Evolutionary conservation across 2,797 vertebrate genomes (phyloP), one percentile per base, ranked within the genome.

Genomic region (Gymnodraco acuticeps): DNA sequence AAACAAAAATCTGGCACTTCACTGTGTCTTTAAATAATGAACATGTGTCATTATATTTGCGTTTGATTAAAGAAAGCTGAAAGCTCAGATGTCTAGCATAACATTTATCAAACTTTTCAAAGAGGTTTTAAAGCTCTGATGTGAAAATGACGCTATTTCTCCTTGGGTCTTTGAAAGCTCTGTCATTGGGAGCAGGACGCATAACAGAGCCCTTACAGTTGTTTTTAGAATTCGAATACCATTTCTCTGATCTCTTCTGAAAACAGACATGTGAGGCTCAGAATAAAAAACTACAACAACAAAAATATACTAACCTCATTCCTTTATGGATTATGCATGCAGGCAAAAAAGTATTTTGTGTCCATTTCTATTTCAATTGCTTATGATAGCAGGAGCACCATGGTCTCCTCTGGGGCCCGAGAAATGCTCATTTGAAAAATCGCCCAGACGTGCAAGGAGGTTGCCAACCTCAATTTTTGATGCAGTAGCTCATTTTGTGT

Each of bases 401-500:
- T 46, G 71, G 75, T 78, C 79, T 91, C 83, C 91, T 93, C 86
- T 85, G 84, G 91, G 91, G 84, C 83, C 76, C 6, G 16, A 82
- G 71, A 82, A 89, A 92, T 87, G 90, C 91, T 94, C 88, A 88
- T 94, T 94, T 93, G 88, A 93, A 93, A 94, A 93, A 94, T 92
- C 64, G 80, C 85, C 87, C 87, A 74, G 89, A 92, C 84, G 87
- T 89, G 89, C 88, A 85, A 17, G 71, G 89, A 89, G 92, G 93
- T 93, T 93, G 90, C 89, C 93, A 93, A 94, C 92, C 93, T 93
- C 92, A 90, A 92, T 94, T 93, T 92, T 88, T 91, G 88, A 93
- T 93, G 90, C 90, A 93, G 91, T 87, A 78, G 87, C 92, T 93
- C 90, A 91, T 92, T 94, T 91, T 90, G 84, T 89, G 87, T 78